Evolutionary conservation across 2,113 vertebrate genomes (phyloP), one percentile per base, ranked within the genome.

Genomic region (Brachypodius melanocephalos): DNA sequence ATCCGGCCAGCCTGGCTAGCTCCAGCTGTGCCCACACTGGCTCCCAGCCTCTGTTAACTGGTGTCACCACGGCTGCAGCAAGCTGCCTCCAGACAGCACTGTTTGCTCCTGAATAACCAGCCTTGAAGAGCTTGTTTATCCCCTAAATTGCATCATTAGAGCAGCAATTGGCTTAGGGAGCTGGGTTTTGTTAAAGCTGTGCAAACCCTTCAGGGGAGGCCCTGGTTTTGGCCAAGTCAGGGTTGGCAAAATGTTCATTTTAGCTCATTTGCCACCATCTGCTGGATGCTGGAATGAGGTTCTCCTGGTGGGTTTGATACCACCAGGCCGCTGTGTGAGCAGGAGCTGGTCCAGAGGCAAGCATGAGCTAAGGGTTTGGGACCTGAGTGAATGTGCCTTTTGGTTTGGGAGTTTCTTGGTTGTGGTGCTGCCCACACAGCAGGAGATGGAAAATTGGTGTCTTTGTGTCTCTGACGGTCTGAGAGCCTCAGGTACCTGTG

Each of bases 81-180:
- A 82, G 78, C 95, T 95, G 82, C 85, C 75, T 86, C 43, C 71
- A 84, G 92, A 87, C 93, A 92, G 85, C 26, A 8, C 24, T 49
- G 38, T 80, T 88, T 94, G 29, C 90, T 96, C 58, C 67, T 90
- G 88, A 93, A 90, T 79, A 89, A 45, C 82, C 82, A 90, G 81
- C 75, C 72, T 88, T 91, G 48, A 79, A 89, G 90, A 82, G 63
- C 54, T 95, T 88, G 82, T 96, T 97, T 95, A 94, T 94, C 88
- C 95, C 59, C 46, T 93, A 85, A 94, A 93, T 92, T 88, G 79
- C 90, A 96, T 93, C 90, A 66, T 93, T 95, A 90, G 32, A 57
- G 14, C 78, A 65, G 78, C 82, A 93, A 86, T 92, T 92, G 94
- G 94, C 90, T 94, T 93, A 85, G 71, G 58, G 65, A 89, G 62